Conservation (phyloP, 2,888 invertebrate species). For the Galerucella nymphaeae region DNA sequence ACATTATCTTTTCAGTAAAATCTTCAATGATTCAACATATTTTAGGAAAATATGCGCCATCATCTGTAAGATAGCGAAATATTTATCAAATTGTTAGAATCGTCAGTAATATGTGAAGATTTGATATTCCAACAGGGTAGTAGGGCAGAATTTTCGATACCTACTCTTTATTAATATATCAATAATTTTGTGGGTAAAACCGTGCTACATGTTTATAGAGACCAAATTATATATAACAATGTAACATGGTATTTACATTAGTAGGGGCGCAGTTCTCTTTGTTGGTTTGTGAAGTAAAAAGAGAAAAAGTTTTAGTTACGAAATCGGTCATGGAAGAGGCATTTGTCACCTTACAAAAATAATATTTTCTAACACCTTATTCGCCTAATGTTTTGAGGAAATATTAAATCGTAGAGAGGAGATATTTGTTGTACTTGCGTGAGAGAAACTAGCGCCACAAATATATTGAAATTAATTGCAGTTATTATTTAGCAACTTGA, state of each 20-base stretch:
- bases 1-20: background rate
- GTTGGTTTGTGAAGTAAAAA: background rate
- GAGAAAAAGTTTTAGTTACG: background rate
- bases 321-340: background rate
- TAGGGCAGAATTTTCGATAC: slow-evolving; percentile 52
- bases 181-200: slow-evolving; percentile 38
- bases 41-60: slow-evolving; percentile 13
- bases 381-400: no score
- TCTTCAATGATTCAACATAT: background rate
- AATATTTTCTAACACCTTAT: background rate
- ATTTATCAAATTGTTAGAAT: slow-evolving; percentile 15
- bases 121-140: slow-evolving; percentile 56
- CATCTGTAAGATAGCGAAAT: slow-evolving; percentile 16
- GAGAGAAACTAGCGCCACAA: slow-evolving; percentile 1
- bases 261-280: slow-evolving; percentile 10
- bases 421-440: background rate
- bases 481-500: slow-evolving; percentile 55
- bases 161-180: slow-evolving; percentile 37
- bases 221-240: slow-evolving; percentile 46
- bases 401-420: background rate
- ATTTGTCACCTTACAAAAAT: background rate
- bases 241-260: slow-evolving; percentile 46
- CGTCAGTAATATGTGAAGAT: slow-evolving; percentile 26
- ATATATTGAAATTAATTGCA: slow-evolving; percentile 49
- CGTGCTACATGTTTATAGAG: slow-evolving; percentile 45